These are phyloP conservation scores for Cyclargus thomasi DNA, from an alignment of 1,140 invertebrate species.

Conservation along the genomic window DNA sequence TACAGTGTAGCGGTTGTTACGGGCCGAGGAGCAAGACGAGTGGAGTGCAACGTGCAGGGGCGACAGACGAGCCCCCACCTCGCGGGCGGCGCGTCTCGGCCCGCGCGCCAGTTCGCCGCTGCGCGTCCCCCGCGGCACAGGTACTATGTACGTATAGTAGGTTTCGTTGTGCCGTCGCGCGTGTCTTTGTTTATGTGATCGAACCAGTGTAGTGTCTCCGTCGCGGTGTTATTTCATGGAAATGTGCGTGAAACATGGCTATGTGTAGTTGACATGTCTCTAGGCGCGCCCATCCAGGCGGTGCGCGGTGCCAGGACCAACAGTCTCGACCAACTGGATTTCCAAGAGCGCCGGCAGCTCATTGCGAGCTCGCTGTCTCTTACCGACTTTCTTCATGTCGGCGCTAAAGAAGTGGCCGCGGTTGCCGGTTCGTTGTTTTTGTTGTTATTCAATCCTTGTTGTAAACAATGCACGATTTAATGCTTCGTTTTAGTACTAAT, in stretches of 20 bases:
- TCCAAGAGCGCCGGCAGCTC: slow-evolving; percentile 91
- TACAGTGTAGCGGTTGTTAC: slow-evolving; percentile 29
- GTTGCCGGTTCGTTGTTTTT: slow-evolving; percentile 63
- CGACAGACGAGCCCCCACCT: slow-evolving; percentile 59
- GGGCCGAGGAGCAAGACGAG: slow-evolving; percentile 43
- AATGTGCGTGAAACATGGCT: slow-evolving; percentile 61
- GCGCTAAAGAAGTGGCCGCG: slow-evolving; percentile 79
- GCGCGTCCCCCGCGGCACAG: slow-evolving; percentile 65
- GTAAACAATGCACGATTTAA: slow-evolving; percentile 15
- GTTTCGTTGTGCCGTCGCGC: slow-evolving; percentile 31
- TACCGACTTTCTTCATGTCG: slow-evolving; percentile 88
- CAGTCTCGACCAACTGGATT: slow-evolving; percentile 91
- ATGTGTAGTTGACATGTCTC: slow-evolving; percentile 71
- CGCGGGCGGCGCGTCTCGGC: slow-evolving; percentile 38
- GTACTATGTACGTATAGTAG: slow-evolving; percentile 42
- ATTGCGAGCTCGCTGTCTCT: slow-evolving; percentile 91
- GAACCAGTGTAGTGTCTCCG: slow-evolving; percentile 47
- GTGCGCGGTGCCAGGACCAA: slow-evolving; percentile 80
- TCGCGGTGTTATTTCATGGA: slow-evolving; percentile 42
- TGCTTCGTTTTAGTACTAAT: not conserved
- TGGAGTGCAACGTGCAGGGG: slow-evolving; percentile 62
- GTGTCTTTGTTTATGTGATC: slow-evolving; percentile 60
- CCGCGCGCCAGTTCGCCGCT: slow-evolving; percentile 62
- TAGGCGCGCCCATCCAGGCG: slow-evolving; percentile 67
- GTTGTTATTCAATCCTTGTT: not conserved